Conservation (phyloP, 1,140 invertebrate species). For the Nymphalis io region DNA sequence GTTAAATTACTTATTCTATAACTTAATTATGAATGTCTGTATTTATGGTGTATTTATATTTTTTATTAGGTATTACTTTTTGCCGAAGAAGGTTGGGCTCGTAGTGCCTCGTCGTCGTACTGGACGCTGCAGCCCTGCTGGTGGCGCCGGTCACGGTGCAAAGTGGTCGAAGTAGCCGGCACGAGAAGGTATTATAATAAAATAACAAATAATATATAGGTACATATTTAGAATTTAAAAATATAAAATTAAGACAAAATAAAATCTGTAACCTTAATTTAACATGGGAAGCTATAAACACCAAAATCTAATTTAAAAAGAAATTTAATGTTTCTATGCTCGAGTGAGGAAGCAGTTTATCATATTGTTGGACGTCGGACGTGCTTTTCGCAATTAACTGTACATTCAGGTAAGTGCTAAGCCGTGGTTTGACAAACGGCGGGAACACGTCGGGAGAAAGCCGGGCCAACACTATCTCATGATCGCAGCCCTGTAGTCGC, state of each 20-base stretch:
- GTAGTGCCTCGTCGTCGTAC: slow-evolving; percentile 90
- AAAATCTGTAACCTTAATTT: slow-evolving; percentile 13
- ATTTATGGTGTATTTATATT: slow-evolving; percentile 21
- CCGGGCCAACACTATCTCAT: slow-evolving; percentile 48
- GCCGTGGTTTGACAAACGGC: slow-evolving; percentile 66
- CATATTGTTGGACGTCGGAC: slow-evolving; percentile 57
- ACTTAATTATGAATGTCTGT: not conserved
- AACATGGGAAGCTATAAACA: slow-evolving; percentile 30
- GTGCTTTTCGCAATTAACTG: slow-evolving; percentile 71
- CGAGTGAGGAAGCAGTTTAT: slow-evolving; percentile 68
- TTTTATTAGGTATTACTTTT: slow-evolving; percentile 87
- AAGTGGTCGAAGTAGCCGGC: slow-evolving; percentile 91
- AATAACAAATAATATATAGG: not conserved
- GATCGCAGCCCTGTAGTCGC: slow-evolving; percentile 34
- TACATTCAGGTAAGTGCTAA: slow-evolving; percentile 59
- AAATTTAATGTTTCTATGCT: slow-evolving; percentile 50
- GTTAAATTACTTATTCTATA: not conserved
- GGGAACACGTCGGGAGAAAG: slow-evolving; percentile 44
- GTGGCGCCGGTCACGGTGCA: slow-evolving; percentile 91
- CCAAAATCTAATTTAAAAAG: slow-evolving; percentile 26
- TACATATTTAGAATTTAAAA: not conserved
- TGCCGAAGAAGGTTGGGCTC: slow-evolving; percentile 92
- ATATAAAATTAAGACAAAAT: not conserved
- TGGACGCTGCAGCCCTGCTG: slow-evolving; percentile 93
- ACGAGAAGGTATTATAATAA: slow-evolving; percentile 82